Conservation (phyloP, 2,888 invertebrate genomes). For the Morpho helenor region DNA sequence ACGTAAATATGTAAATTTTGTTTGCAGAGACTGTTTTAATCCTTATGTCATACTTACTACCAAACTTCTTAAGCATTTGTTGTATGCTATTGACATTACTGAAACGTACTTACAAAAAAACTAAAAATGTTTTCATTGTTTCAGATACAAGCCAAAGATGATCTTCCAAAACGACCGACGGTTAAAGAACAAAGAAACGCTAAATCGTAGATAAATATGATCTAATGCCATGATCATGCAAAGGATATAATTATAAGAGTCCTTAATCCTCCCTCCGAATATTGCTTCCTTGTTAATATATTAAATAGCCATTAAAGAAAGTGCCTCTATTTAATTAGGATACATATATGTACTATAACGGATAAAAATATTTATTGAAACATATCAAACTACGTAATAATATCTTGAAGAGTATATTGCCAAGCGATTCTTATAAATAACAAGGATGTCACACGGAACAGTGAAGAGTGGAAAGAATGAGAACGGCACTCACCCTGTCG, state of each 20-base stretch:
- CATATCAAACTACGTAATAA: slow-evolving; percentile 5
- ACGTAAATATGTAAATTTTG: too few species aligned
- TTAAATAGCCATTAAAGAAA: slow-evolving; percentile 22
- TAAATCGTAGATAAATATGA: slow-evolving; percentile 59
- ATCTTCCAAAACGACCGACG: slow-evolving; percentile 21
- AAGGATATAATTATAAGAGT: slow-evolving; percentile 25
- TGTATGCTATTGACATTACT: too few species aligned
- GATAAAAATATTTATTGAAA: slow-evolving; percentile 13
- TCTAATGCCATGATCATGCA: slow-evolving; percentile 48
- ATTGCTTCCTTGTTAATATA: slow-evolving; percentile 28
- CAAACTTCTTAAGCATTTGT: too few species aligned
- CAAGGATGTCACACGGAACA: slow-evolving; percentile 63
- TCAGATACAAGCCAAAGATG: slow-evolving; percentile 28
- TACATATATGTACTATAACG: slow-evolving; percentile 19
- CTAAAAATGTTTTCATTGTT: slow-evolving; percentile 17
- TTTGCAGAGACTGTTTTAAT: too few species aligned
- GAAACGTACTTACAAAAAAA: too few species aligned
- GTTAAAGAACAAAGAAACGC: slow-evolving; percentile 36
- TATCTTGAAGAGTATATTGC: slow-evolving; percentile 30
- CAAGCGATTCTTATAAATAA: slow-evolving; percentile 28
- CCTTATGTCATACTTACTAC: too few species aligned
- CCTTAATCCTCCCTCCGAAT: slow-evolving; percentile 17
- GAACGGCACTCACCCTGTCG: slow-evolving; percentile 44
- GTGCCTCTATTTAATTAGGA: slow-evolving; percentile 32
- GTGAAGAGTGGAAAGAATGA: slow-evolving; percentile 61